A percentile compares a stretch with the other conserved stretches of the same genome.
Conservation (phyloP, 2,888 invertebrate genomes). For the Sthenelais limicola region DNA sequence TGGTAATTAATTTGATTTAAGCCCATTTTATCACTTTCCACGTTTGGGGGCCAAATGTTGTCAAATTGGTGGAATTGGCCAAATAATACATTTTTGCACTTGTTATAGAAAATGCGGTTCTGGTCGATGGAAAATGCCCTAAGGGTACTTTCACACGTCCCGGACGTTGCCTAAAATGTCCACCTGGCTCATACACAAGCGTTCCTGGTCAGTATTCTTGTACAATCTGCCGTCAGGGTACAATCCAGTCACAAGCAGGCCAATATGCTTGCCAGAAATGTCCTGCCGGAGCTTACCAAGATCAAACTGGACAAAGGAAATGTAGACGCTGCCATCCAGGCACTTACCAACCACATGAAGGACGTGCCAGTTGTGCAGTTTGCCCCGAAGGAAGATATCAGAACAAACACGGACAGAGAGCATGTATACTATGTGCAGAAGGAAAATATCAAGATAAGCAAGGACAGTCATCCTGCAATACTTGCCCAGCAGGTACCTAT, state of each 20-base stretch:
- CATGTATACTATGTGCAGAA: not conserved
- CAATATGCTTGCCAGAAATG: not conserved
- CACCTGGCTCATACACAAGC: constrained; percentile 5
- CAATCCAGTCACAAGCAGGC: not conserved
- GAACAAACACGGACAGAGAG: not conserved
- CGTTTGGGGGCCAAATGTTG: no score
- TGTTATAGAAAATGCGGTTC: constrained; percentile 1
- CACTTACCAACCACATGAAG: not conserved
- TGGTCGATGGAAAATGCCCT: constrained; percentile 9
- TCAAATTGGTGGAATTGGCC: no score
- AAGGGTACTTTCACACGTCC: constrained; percentile 5
- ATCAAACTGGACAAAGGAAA: not conserved
- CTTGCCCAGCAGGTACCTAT: constrained; percentile 2
- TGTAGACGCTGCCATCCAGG: constrained; percentile 1
- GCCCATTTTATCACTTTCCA: no score
- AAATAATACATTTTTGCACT: no score
- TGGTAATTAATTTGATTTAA: no score
- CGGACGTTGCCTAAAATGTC: constrained; percentile 12
- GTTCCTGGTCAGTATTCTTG: not conserved
- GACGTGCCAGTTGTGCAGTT: not conserved
- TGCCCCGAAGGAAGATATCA: not conserved
- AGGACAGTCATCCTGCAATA: constrained; percentile 4
- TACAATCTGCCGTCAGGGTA: not conserved
- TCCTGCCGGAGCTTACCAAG: not conserved
- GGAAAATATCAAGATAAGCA: not conserved